Base-by-base conservation (phyloP, 1,140 invertebrate species). In the Ridgeia piscesae region DNA sequence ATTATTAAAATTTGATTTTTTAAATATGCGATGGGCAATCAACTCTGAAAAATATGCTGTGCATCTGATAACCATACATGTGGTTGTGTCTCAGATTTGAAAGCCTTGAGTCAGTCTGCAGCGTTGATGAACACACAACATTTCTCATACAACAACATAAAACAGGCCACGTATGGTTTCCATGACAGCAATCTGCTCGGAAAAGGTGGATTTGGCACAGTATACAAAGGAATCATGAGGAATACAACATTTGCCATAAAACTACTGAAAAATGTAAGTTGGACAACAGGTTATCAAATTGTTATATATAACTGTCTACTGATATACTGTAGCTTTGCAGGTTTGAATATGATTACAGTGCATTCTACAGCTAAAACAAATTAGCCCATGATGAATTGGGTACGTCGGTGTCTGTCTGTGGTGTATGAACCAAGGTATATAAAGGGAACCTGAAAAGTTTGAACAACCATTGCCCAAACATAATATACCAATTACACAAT, bases 141-240 rank as follows among this genome's bases (percentile, higher is more conserved):
- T 93, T 95, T 95, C 92, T 93, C 93, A 8, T 97, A 96, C 93
- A 35, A 90, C 0, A 93, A 96, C 58, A 93, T 97, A n/a, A 94
- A 96, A 94, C 92, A 93, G 89, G 95, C 96, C 89, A 96, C 95
- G 50, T 94, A 95, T 90, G 94, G 95, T 35, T 95, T 96, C 91
- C 93, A 95, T 91, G 94, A 95, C 21, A 95, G 95, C 0, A 94
- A 94, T 89, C 93, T 95, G 91, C 93, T 98, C 92, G 97, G 97
- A 6, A 96, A 96, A 93, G 97, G 97, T 91, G 97, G 97, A 17
- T 98, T 97, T 96, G 97, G 97, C 31, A 96, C 96, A 91, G 97
- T 98, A 1, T 97, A 97, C 95, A 95, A 97, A 92, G 97, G 97
- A n/a, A 91, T 89, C 33, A 31, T 91, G 17, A 92, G 35, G 89